Conservation (phyloP, 2,888 invertebrate species). For the Melinopterus prodromus region DNA sequence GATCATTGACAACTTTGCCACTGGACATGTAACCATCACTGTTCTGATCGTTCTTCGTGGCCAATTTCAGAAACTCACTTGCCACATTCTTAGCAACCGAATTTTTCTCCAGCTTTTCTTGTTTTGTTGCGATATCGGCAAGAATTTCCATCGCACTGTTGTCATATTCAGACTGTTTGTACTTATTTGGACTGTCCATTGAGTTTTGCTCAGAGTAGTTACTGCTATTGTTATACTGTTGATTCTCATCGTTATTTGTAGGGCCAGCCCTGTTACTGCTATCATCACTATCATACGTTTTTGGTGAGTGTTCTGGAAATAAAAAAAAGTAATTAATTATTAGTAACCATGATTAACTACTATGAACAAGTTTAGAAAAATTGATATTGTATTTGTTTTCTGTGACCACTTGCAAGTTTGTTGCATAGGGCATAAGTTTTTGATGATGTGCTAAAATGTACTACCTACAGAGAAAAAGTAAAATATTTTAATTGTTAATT, state of each 20-base stretch:
- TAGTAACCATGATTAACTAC: background rate
- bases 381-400: background rate
- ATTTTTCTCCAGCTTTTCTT: constrained; percentile 60
- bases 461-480: too few relatives aligned
- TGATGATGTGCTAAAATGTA: too few relatives aligned
- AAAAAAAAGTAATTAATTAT: background rate
- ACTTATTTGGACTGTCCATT: constrained; percentile 23
- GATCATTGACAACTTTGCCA: constrained; percentile 56
- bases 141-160: constrained; percentile 61
- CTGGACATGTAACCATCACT: constrained; percentile 44
- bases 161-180: constrained; percentile 51
- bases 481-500: too few relatives aligned
- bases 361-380: background rate
- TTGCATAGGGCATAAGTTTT: too few relatives aligned
- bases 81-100: constrained; percentile 71
- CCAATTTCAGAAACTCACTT: constrained; percentile 71
- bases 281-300: constrained; percentile 22
- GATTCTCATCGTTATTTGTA: constrained; percentile 7
- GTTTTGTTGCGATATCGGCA: constrained; percentile 60
- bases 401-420: too few relatives aligned
- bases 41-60: constrained; percentile 58
- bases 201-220: constrained; percentile 7
- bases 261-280: background rate
- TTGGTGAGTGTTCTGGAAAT: constrained; percentile 19
- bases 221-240: constrained; percentile 10